Evolutionary conservation across 2,888 invertebrate genomes (phyloP), one percentile per base, ranked within the genome.

Genomic region (Caradrina clavipalpis): DNA sequence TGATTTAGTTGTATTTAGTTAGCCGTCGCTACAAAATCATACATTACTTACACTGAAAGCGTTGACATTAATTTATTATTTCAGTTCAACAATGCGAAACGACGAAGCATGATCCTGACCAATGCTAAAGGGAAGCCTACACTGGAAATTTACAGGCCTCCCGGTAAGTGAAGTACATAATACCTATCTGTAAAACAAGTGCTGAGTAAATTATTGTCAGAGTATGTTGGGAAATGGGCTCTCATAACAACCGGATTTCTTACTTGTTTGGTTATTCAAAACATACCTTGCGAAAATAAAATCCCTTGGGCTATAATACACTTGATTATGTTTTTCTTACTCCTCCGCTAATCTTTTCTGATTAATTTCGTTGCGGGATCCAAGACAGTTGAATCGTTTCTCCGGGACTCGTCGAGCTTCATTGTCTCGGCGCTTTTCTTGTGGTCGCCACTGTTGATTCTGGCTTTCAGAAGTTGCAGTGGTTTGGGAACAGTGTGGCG

Each of bases 111-210:
- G 94, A 98, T 97, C 80, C 96, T 98, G 89, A 97, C 97, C 78
- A 96, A 97, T 82, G 90, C 95, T 26, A 97, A 97, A 90, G 97
- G 97, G 61, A 98, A 98, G 92, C 98, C 98, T 15, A 97, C 98
- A 31, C 97, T 98, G 95, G 98, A 98, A 95, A 98, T 98, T 86
- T 98, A 98, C 92, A 97, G 98, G 89, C 98, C 98, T 73, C 98
- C 98, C 91, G 98, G 98, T 98, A 92, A 96, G 96, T 96, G 50
- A 59, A 39, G 5, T 6, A 49, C 3, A 42, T 31, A 0, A 19
- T 11, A 21, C 26, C 1, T 47, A 21, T 21, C 1, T 47, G 19
- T 19, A 19, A 15, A 26, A 22, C 8, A 66, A 50, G 2, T 1
- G 26, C 22, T 1, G 22, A 19, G 3, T 39, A 49, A 2, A 17